phyloP scores from a whole-genome alignment of 2,797 vertebrate species.

The Denticeps clupeoides region DNA sequence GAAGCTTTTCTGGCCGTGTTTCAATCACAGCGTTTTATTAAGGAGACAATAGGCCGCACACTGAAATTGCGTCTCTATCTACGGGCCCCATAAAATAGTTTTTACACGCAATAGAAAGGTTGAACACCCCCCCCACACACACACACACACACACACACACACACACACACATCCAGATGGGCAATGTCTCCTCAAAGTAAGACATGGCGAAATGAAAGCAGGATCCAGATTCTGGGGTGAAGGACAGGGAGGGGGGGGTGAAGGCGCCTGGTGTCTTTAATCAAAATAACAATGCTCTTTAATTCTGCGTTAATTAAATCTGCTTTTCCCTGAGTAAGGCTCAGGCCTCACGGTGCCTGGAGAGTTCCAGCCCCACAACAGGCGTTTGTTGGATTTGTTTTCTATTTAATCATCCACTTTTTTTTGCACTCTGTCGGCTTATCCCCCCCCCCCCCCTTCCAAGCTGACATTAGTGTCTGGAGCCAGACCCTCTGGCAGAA shows the following conservation, averaged over 20 bases:
- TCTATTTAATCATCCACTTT: constrained; percentile 46
- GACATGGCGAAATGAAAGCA: constrained; percentile 48
- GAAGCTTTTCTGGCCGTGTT: too few relatives aligned
- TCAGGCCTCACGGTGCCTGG: constrained; percentile 27
- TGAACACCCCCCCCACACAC: too few relatives aligned
- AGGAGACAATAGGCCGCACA: too few relatives aligned
- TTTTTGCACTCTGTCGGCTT: constrained; percentile 30
- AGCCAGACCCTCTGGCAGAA: too few relatives aligned
- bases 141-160: too few relatives aligned
- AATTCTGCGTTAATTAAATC: constrained; percentile 65
- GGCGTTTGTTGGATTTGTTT: constrained; percentile 41
- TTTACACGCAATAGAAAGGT: too few relatives aligned
- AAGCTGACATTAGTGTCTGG: too few relatives aligned
- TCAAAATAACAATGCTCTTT: constrained; percentile 61
- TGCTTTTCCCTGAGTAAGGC: constrained; percentile 43
- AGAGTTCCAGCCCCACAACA: constrained; percentile 39
- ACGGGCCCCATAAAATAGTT: too few relatives aligned
- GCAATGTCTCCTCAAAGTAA: constrained; percentile 43
- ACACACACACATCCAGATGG: constrained; percentile 47
- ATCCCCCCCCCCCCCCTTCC: too few relatives aligned
- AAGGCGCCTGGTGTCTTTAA: constrained; percentile 42
- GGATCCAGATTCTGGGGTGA: constrained; percentile 32
- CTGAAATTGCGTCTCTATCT: too few relatives aligned
- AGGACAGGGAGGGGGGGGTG: constrained; percentile 8
- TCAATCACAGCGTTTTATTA: too few relatives aligned